These are phyloP conservation scores for Drosophila dunni DNA, from an alignment of 1,140 invertebrate genomes.

Conservation along the genomic window DNA sequence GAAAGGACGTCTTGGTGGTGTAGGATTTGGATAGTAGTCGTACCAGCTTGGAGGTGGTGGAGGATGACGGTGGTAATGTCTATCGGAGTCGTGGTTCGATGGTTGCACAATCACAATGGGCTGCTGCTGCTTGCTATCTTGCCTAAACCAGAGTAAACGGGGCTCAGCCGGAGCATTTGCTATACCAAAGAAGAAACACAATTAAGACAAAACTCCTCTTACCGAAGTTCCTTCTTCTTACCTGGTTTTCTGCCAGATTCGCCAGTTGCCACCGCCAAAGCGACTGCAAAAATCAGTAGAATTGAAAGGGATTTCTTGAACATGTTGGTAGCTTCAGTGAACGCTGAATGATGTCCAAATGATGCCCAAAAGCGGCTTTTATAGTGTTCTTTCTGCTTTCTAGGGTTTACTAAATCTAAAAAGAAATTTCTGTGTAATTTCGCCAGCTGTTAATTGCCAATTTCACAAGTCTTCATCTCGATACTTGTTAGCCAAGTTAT, in stretches of 20 bases:
- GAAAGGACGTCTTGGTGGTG: constrained; percentile 19
- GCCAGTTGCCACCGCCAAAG: background rate
- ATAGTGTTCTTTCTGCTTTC: constrained; percentile 45
- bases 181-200: background rate
- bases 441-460: constrained; percentile 25
- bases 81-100: constrained; percentile 4
- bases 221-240: background rate
- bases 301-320: constrained; percentile 37
- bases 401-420: background rate
- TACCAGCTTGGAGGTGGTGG: constrained; percentile 15
- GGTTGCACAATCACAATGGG: constrained; percentile 48
- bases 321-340: constrained; percentile 33
- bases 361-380: constrained; percentile 29
- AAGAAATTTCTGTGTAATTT: constrained; percentile 32
- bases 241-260: constrained; percentile 1
- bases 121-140: constrained; percentile 21
- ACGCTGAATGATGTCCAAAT: constrained; percentile 43
- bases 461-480: constrained; percentile 38
- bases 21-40: no score
- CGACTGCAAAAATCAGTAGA: constrained; percentile 28
- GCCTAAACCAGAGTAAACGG: constrained; percentile 50
- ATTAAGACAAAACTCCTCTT: background rate
- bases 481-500: constrained; percentile 46
- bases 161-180: constrained; percentile 35
- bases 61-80: constrained; percentile 19